These are phyloP conservation scores for Gallinago media DNA, from an alignment of 2,113 vertebrate species.

Conservation along the genomic window DNA sequence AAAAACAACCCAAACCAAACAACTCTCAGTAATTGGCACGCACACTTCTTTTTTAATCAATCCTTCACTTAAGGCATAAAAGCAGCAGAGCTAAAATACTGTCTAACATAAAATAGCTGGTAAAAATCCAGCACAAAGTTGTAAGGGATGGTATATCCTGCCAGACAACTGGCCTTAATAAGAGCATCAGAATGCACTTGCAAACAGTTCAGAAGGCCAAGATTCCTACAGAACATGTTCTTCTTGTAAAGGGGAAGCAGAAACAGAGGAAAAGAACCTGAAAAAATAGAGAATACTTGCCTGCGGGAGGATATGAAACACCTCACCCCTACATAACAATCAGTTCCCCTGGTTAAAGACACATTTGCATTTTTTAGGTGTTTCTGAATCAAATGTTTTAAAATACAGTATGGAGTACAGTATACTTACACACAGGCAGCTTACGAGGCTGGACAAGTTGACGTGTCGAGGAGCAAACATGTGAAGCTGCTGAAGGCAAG, in stretches of 20 bases:
- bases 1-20: background rate
- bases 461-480: constrained; percentile 93
- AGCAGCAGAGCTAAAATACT: background rate
- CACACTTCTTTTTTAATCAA: background rate
- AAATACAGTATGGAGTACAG: background rate
- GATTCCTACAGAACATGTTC: background rate
- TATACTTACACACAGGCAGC: constrained; percentile 90
- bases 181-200: background rate
- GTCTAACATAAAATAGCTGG: background rate
- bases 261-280: background rate
- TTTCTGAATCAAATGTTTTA: background rate
- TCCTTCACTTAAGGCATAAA: background rate
- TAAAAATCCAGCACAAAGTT: background rate
- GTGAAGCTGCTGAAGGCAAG: constrained; percentile 95
- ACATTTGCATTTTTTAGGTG: background rate
- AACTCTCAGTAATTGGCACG: background rate
- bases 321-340: background rate
- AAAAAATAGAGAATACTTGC: background rate
- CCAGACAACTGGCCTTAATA: background rate
- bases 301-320: background rate
- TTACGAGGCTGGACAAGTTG: constrained; percentile 88
- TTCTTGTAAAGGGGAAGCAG: background rate
- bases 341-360: background rate
- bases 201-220: background rate
- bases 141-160: background rate